These are phyloP conservation scores for Pediacus dermestoides DNA, from an alignment of 2,888 invertebrate species.

Conservation along the genomic window DNA sequence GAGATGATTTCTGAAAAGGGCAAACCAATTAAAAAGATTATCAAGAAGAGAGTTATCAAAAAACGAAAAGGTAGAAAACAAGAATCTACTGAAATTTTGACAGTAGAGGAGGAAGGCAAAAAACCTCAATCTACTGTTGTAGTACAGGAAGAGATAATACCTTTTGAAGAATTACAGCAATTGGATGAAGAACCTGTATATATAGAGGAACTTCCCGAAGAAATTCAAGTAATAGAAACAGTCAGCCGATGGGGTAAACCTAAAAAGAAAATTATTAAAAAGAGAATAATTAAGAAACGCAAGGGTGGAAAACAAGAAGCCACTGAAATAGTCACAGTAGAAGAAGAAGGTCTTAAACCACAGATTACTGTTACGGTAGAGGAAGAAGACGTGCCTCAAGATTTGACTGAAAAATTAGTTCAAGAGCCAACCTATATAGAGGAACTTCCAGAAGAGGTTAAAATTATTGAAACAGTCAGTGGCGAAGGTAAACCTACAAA, in stretches of 20 bases:
- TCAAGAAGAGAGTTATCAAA: conserved; percentile 35
- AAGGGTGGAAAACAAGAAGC: conserved; percentile 48
- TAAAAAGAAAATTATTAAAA: conserved; percentile 44
- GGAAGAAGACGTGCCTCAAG: conserved; percentile 21
- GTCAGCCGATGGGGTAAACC: conserved; percentile 37
- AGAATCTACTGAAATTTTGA: conserved; percentile 36
- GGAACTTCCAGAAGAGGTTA: conserved; percentile 34
- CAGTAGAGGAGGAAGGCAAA: conserved; percentile 39
- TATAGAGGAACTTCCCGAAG: conserved; percentile 37
- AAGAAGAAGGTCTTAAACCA: conserved; percentile 43
- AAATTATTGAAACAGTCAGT: conserved; percentile 36
- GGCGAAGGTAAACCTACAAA: conserved; percentile 38
- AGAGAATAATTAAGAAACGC: conserved; percentile 43
- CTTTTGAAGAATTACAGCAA: conserved; percentile 30
- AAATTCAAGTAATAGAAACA: conserved; percentile 30
- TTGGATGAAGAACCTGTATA: conserved; percentile 9
- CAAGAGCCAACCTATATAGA: conserved; percentile 27
- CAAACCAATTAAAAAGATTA: conserved; percentile 35
- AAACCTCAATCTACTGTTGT: conserved; percentile 43
- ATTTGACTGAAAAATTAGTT: conserved; percentile 28
- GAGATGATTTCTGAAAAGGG: conserved; percentile 43
- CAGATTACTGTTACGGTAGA: conserved; percentile 36
- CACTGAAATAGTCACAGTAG: conserved; percentile 46
- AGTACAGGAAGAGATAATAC: conserved; percentile 37
- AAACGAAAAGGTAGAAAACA: conserved; percentile 35